Base-by-base conservation (phyloP, 2,113 vertebrate species). In the Pontoporia blainvillei region DNA sequence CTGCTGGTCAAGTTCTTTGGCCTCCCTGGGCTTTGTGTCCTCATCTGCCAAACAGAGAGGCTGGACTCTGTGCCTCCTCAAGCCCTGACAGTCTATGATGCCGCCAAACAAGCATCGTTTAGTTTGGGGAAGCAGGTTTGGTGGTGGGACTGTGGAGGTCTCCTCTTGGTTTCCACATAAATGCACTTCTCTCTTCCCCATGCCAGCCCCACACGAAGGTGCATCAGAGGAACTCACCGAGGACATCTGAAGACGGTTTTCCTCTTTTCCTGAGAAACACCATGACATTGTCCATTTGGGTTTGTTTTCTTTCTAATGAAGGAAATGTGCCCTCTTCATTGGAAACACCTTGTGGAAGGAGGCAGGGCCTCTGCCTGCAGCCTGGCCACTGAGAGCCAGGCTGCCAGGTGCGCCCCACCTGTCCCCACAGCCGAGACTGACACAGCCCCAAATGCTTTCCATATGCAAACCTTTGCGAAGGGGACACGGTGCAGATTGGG, bases 231-330 rank as follows among this genome's bases (percentile, higher is more conserved):
- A 14, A 5, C 31, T 81, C 87, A 54, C 0, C 0, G 3, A 57
- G 29, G 49, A 86, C 72, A 62, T 91, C 62, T 86, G 85, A 85
- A 91, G 92, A 96, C 52, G 9, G 76, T 88, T 90, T 94, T 87
- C 72, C 36, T 89, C 41, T 69, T 92, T 86, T 44, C 39, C 23
- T 0, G 3, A 90, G 83, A 96, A 95, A 96, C 0, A 12, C 36
- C 67, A 36, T 89, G 89, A 78, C 85, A 75, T 75, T 29, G 25
- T 72, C 84, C 92, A 76, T 97, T 94, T 88, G 96, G 84, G 61
- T 83, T 93, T 94, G 62, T 88, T 97, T 97, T 93, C 82, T 92
- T 91, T 54, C 88, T 97, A 91, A 93, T 86, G 62, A 95, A 81
- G 81, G 52, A 91, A 96, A 90, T 62, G 36, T 91, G 79, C 61